Percentiles rank a stretch among this genome's conserved stretches.
phyloP scores from a whole-genome alignment of 2,113 vertebrate species.

The Motacilla alba region DNA sequence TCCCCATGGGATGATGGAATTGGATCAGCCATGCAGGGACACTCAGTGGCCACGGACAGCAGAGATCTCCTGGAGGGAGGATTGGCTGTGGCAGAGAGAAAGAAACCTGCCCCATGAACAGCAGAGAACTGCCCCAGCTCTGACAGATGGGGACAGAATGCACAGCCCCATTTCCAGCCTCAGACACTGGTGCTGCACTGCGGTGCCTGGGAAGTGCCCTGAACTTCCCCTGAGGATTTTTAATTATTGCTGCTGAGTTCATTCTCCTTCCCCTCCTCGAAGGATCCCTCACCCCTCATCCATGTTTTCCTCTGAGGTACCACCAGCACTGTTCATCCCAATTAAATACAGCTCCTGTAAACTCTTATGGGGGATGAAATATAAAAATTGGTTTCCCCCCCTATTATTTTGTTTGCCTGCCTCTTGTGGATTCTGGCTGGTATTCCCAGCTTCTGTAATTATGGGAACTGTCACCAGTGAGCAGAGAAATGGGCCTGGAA shows the following conservation, averaged over 20 bases:
- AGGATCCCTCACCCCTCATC: neutral
- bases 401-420: neutral
- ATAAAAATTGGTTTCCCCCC: neutral
- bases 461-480: neutral
- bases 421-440: neutral
- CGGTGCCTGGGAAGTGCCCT: neutral
- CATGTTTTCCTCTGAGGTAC: neutral
- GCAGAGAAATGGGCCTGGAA: neutral
- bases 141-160: neutral
- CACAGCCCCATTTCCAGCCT: neutral
- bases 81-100: neutral
- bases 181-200: rapidly evolving
- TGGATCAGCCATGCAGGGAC: too few relatives aligned
- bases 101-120: neutral
- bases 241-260: neutral
- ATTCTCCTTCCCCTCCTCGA: neutral
- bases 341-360: neutral
- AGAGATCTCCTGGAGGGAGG: neutral
- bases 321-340: neutral
- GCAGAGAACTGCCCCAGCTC: neutral
- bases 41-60: neutral
- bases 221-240: neutral
- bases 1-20: too few relatives aligned
- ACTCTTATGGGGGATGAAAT: neutral
- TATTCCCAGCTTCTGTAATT: neutral